Evolutionary conservation across 1,140 invertebrate species (phyloP).

Genomic region (Lepidurus arcticus): DNA sequence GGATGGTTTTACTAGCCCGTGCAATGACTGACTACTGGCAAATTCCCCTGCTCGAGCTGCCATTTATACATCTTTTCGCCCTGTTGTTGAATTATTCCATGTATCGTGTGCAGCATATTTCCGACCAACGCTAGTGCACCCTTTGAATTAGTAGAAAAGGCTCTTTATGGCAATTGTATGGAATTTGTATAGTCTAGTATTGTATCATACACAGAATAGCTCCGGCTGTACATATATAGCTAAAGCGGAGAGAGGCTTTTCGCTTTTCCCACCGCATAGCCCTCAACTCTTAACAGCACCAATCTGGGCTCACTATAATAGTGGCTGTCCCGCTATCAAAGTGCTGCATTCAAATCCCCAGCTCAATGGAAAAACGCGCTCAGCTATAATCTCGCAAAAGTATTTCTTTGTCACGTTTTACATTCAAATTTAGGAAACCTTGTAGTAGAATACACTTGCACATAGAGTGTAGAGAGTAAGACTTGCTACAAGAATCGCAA

Average conservation of each 20-base stretch:
- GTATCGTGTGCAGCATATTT: conserved; percentile 17
- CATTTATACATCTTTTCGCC: conserved; percentile 18
- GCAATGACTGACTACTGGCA: conserved; percentile 21
- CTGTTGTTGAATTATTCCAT: conserved; percentile 15
- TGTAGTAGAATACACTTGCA: too few relatives aligned
- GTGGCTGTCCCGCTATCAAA: conserved; percentile 1
- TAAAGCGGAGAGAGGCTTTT: not conserved
- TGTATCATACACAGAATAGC: conserved; percentile 13
- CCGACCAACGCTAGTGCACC: not conserved
- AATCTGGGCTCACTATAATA: not conserved
- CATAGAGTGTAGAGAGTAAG: too few relatives aligned
- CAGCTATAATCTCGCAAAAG: not conserved
- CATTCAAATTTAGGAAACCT: not conserved
- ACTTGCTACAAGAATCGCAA: too few relatives aligned
- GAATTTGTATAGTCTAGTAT: conserved; percentile 22
- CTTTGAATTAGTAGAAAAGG: conserved; percentile 8
- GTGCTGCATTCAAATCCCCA: not conserved
- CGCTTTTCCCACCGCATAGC: not conserved
- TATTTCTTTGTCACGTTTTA: not conserved
- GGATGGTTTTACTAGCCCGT: conserved; percentile 2
- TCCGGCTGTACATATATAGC: conserved; percentile 4
- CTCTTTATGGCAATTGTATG: conserved; percentile 19
- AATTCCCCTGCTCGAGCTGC: conserved; percentile 7
- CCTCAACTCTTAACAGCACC: conserved; percentile 5
- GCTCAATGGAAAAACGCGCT: not conserved